Conservation (phyloP, 2,797 vertebrate genomes). For the Cetoscarus ocellatus region DNA sequence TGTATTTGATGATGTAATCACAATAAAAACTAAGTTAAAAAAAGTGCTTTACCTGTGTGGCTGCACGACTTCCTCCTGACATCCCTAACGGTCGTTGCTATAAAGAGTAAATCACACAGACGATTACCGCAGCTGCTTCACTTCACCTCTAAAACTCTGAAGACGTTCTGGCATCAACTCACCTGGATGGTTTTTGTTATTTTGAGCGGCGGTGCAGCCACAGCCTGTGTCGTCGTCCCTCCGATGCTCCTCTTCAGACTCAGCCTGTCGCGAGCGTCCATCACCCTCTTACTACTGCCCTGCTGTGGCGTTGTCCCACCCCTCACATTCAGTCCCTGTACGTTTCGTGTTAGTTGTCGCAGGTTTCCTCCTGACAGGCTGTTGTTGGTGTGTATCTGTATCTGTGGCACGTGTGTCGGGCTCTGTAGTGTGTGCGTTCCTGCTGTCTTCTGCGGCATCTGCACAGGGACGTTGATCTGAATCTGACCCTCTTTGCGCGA, state of each 20-base stretch:
- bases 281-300: slow-evolving; percentile 85
- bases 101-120: slow-evolving; percentile 13
- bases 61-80: slow-evolving; percentile 74
- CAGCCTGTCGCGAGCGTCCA: slow-evolving; percentile 94
- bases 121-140: no score
- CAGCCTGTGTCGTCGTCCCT: slow-evolving; percentile 74
- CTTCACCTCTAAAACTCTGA: no score
- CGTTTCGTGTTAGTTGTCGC: slow-evolving; percentile 68
- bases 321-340: slow-evolving; percentile 71
- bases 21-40: not conserved
- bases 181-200: slow-evolving; percentile 99
- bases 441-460: slow-evolving; percentile 46
- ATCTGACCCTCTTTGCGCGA: slow-evolving; percentile 90
- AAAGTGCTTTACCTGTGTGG: slow-evolving; percentile 64
- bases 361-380: slow-evolving; percentile 48
- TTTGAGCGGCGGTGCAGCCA: slow-evolving; percentile 85
- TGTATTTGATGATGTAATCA: no score
- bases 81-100: slow-evolving; percentile 84
- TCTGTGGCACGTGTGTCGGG: slow-evolving; percentile 72
- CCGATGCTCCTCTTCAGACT: slow-evolving; percentile 92
- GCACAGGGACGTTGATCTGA: slow-evolving; percentile 49
- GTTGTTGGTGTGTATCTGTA: slow-evolving; percentile 79
- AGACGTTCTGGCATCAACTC: slow-evolving; percentile 10
- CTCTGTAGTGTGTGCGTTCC: slow-evolving; percentile 63
- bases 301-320: slow-evolving; percentile 58